Evolutionary conservation across 1,140 invertebrate genomes (phyloP), one percentile per base, ranked within the genome.

Genomic region (Drosophila nebulosa): DNA sequence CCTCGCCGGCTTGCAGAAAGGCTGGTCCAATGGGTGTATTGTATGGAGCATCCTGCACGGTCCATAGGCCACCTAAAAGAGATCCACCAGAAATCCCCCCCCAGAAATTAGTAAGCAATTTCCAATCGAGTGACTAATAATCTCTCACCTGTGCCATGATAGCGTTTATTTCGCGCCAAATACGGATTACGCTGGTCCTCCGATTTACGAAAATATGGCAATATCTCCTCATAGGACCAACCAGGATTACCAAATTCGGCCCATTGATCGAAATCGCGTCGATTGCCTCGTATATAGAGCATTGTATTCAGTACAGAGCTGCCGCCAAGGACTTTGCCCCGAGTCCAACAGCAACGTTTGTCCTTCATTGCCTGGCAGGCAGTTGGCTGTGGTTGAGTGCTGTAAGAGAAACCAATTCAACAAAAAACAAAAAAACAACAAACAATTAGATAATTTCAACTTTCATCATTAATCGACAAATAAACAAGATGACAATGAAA

Each of bases 241-340:
- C 97, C 97, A 0, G 93, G 92, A 81, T 98, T 98, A 0, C 98
- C 98, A 39, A 97, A 94, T 0, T 93, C 92, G 35, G 96, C 96
- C 98, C 98, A 99, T 56, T 96, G 93, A 90, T 99, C 96, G 81
- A 95, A 99, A 90, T 99, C 98, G 2, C 95, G 92, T 64, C 95
- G 94, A 92, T 99, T 98, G 0, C 98, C 98, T 63, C 98, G 92
- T 4, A 99, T 95, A 90, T 99, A 99, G 0, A 98, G 93, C 98
- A 99, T 97, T 0, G 96, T 96, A 73, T 97, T 97, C 0, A 97
- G 91, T 1, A 97, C 96, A 12, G 95, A 95, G 0, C 96, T 97
- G 0, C 98, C 98, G 0, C 98, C 98, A 9, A 97, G 90, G 2
- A 96, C 94, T 92, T 97, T 97, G 42, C 96, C 96, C 59, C 96